phyloP scores from a whole-genome alignment of 1,140 invertebrate genomes.

The Chelonus insularis region DNA sequence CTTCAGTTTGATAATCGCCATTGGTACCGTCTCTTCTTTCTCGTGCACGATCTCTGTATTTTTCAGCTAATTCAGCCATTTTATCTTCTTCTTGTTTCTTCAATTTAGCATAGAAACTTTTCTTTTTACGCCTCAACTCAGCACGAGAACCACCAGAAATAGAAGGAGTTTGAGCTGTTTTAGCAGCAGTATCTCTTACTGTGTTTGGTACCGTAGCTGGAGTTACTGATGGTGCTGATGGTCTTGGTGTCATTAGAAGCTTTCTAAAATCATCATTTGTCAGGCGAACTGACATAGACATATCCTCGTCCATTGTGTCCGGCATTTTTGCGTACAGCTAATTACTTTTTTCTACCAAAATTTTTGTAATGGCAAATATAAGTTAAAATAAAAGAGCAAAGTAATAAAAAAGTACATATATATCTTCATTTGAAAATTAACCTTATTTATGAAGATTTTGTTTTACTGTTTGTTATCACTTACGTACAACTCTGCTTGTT shows the following conservation, averaged over 20 bases:
- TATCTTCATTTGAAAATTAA: no score
- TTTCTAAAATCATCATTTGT: constrained; percentile 98
- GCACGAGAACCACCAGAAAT: constrained; percentile 64
- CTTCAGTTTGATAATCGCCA: constrained; percentile 78
- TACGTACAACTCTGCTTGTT: no score
- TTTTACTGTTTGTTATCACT: no score
- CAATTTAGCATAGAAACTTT: constrained; percentile 90
- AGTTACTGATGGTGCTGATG: constrained; percentile 65
- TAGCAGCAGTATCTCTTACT: constrained; percentile 65
- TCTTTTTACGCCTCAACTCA: constrained; percentile 79
- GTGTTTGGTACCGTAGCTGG: constrained; percentile 57
- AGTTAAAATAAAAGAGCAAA: no score
- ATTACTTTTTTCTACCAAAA: no score
- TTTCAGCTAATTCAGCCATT: constrained; percentile 92
- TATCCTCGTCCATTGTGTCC: constrained; percentile 53
- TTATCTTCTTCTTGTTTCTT: constrained; percentile 96
- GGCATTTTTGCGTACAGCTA: no score
- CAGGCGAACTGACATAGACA: constrained; percentile 70
- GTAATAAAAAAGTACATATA: no score
- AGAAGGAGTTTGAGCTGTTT: constrained; percentile 57
- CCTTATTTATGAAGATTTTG: no score
- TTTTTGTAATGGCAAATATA: no score
- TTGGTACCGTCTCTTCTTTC: constrained; percentile 89
- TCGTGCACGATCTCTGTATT: constrained; percentile 90
- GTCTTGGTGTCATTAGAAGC: constrained; percentile 89